phyloP scores from a whole-genome alignment of 1,140 invertebrate genomes.

The Drosophila biarmipes region DNA sequence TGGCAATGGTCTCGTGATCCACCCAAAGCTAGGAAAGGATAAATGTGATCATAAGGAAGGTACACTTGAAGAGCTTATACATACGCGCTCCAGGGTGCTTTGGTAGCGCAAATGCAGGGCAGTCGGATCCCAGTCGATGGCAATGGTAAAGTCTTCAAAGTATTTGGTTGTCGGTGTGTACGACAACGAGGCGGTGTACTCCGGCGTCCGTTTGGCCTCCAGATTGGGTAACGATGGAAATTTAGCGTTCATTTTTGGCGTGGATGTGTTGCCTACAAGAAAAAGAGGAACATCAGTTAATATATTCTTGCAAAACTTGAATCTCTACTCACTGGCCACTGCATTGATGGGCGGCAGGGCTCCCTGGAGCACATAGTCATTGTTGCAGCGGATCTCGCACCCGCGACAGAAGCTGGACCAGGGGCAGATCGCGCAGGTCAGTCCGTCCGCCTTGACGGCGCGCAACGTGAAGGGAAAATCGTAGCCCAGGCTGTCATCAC shows the following conservation, averaged over 20 bases:
- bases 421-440: constrained; percentile 92
- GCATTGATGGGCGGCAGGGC: constrained; percentile 59
- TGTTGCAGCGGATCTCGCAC: constrained; percentile 90
- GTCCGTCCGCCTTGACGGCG: constrained; percentile 89
- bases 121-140: constrained; percentile 92
- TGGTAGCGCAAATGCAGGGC: constrained; percentile 95
- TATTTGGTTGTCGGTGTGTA: constrained; percentile 70
- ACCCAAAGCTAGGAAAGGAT: constrained; percentile 87
- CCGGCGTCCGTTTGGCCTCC: constrained; percentile 64
- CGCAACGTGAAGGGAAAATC: constrained; percentile 95
- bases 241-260: constrained; percentile 71
- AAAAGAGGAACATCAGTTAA: neutral
- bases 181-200: constrained; percentile 66
- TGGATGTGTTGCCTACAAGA: constrained; percentile 61
- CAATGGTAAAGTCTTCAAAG: constrained; percentile 81
- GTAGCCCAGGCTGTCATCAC: constrained; percentile 95
- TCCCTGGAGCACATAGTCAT: constrained; percentile 84
- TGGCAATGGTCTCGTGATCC: constrained; percentile 90
- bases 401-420: constrained; percentile 95
- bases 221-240: constrained; percentile 77
- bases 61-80: neutral
- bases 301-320: neutral
- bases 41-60: constrained; percentile 1
- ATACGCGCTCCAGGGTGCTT: constrained; percentile 90
- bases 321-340: constrained; percentile 54